Conservation (phyloP, 2,888 invertebrate species). For the Apodemia mormo region DNA sequence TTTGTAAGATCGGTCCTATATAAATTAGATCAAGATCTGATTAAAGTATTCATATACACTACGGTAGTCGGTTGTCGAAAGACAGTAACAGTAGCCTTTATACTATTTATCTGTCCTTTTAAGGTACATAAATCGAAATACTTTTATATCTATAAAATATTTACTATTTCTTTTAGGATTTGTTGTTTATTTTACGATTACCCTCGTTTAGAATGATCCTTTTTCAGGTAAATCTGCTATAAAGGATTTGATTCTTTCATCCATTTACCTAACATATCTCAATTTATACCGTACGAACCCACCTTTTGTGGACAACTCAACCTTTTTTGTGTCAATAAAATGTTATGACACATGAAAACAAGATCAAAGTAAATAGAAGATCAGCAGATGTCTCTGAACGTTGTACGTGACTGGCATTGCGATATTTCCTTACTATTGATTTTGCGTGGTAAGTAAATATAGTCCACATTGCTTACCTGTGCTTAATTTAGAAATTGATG, state of each 20-base stretch:
- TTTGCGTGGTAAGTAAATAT: background rate
- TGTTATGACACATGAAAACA: constrained; percentile 5
- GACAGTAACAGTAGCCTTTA: too few species aligned
- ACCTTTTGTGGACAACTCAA: constrained; percentile 5
- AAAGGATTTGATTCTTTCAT: constrained; percentile 1
- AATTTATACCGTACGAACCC: background rate
- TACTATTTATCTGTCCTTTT: too few species aligned
- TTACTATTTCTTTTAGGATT: background rate
- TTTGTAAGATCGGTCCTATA: too few species aligned
- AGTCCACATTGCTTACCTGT: background rate
- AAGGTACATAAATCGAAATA: background rate
- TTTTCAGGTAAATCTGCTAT: constrained; percentile 2
- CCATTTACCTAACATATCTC: background rate
- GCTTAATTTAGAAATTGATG: background rate
- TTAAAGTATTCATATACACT: too few species aligned
- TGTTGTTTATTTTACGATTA: background rate
- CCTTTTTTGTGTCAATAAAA: constrained; percentile 10
- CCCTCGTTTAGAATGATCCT: background rate
- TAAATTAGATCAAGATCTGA: too few species aligned
- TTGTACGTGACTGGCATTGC: background rate
- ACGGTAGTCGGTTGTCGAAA: too few species aligned
- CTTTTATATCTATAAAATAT: background rate
- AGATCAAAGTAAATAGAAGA: constrained; percentile 17
- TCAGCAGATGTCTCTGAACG: constrained; percentile 18
- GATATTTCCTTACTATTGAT: background rate